Conservation (phyloP, 2,797 vertebrate species). For the Lutjanus argentimaculatus region DNA sequence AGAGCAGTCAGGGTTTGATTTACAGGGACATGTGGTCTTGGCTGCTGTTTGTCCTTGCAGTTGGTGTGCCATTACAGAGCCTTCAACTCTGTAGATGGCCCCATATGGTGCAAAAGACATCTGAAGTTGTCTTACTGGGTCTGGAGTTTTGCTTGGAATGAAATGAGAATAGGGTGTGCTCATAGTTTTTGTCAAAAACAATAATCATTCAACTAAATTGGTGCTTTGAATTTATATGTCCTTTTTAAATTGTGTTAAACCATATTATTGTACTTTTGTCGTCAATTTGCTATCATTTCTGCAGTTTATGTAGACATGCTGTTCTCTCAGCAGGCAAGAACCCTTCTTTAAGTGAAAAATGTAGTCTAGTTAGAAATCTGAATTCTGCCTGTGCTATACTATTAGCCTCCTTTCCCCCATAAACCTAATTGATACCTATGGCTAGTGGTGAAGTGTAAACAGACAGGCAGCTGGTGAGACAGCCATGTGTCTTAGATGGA, state of each 20-base stretch:
- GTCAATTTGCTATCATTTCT: slow-evolving; percentile 3
- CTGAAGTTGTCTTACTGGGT: slow-evolving; percentile 59
- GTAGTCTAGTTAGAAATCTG: slow-evolving; percentile 61
- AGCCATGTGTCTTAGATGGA: slow-evolving; percentile 67
- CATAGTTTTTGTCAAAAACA: slow-evolving; percentile 21
- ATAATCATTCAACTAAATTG: slow-evolving; percentile 26
- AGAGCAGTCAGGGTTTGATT: slow-evolving; percentile 76
- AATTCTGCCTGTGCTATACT: slow-evolving; percentile 49
- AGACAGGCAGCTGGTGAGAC: slow-evolving; percentile 77
- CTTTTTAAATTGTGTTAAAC: slow-evolving; percentile 3
- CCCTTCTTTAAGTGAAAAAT: slow-evolving; percentile 54
- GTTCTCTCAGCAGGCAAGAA: slow-evolving; percentile 38
- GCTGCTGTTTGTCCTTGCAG: slow-evolving; percentile 77
- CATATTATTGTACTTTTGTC: slow-evolving; percentile 17
- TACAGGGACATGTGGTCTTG: slow-evolving; percentile 78
- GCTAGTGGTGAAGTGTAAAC: slow-evolving; percentile 76
- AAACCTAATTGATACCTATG: slow-evolving; percentile 81
- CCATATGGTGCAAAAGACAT: slow-evolving; percentile 78
- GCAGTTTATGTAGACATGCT: slow-evolving; percentile 17
- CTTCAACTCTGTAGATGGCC: slow-evolving; percentile 52
- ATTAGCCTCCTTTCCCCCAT: slow-evolving; percentile 53
- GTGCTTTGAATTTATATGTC: slow-evolving; percentile 16
- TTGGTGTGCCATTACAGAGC: slow-evolving; percentile 79
- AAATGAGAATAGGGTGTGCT: slow-evolving; percentile 9
- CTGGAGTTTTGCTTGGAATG: slow-evolving; percentile 55